Conservation (phyloP, 2,888 invertebrate species). For the Villa cingulata region DNA sequence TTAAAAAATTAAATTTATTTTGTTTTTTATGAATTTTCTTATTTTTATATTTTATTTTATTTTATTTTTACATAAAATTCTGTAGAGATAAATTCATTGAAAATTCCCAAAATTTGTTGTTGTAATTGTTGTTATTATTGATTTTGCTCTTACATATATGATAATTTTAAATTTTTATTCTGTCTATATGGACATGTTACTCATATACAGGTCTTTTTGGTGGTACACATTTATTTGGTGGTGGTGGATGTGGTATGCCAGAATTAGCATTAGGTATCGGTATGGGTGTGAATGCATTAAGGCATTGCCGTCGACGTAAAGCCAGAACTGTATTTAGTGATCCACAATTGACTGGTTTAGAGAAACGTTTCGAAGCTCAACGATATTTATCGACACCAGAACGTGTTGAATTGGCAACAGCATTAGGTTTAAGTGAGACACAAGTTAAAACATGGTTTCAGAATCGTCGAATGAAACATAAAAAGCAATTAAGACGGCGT, state of each 20-base stretch:
- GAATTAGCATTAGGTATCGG: slow-evolving; percentile 35
- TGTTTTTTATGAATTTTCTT: no score
- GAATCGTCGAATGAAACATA: slow-evolving; percentile 93
- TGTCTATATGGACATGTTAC: neutral
- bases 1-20: no score
- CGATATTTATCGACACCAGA: slow-evolving; percentile 93
- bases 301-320: slow-evolving; percentile 90
- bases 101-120: no score
- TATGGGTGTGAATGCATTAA: slow-evolving; percentile 49
- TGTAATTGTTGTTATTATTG: no score
- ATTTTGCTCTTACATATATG: no score
- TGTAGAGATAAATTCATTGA: no score
- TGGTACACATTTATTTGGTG: slow-evolving; percentile 32
- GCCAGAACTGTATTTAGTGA: slow-evolving; percentile 87
- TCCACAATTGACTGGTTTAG: slow-evolving; percentile 71
- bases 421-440: slow-evolving; percentile 86
- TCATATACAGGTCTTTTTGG: slow-evolving; percentile 34
- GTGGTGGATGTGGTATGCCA: slow-evolving; percentile 28
- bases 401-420: slow-evolving; percentile 84
- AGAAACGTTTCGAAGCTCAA: slow-evolving; percentile 89
- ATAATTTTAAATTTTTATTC: neutral
- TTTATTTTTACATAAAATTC: no score
- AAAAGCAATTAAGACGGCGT: slow-evolving; percentile 58
- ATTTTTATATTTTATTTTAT: no score
- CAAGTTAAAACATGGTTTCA: slow-evolving; percentile 98